phyloP scores from a whole-genome alignment of 2,888 invertebrate species.

The Tridacna gigas region DNA sequence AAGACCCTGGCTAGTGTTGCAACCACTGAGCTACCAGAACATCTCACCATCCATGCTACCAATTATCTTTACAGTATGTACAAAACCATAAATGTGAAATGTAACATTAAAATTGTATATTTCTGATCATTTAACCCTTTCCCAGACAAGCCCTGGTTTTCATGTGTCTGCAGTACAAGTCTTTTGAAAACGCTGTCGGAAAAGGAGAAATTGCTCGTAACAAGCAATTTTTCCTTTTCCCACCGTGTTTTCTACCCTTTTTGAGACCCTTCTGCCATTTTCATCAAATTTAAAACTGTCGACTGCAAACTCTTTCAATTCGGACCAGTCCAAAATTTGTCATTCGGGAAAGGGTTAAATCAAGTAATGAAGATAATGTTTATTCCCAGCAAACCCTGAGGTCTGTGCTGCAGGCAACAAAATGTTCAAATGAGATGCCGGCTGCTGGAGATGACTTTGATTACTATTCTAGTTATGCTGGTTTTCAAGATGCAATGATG shows the following conservation, averaged over 20 bases:
- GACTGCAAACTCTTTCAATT: no score
- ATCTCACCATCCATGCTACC: no score
- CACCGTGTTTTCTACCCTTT: neutral
- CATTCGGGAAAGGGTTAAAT: no score
- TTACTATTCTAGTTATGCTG: slow-evolving; percentile 91
- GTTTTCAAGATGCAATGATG: slow-evolving; percentile 89
- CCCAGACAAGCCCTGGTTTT: neutral
- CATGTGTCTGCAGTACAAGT: neutral
- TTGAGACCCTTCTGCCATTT: neutral
- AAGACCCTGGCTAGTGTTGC: no score
- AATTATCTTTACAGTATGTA: no score
- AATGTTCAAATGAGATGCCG: slow-evolving; percentile 90
- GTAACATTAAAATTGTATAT: no score
- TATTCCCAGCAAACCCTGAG: slow-evolving; percentile 88
- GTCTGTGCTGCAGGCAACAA: slow-evolving; percentile 89
- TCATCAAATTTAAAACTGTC: neutral
- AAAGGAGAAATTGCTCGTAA: neutral
- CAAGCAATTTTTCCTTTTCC: neutral
- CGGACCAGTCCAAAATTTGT: no score
- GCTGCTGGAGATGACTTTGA: slow-evolving; percentile 89
- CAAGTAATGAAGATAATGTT: no score
- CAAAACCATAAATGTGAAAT: no score
- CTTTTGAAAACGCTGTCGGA: neutral
- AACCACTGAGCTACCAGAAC: no score
- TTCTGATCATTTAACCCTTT: neutral